Conservation (phyloP, 1,140 invertebrate species). For the Drosophila ercepeae region DNA sequence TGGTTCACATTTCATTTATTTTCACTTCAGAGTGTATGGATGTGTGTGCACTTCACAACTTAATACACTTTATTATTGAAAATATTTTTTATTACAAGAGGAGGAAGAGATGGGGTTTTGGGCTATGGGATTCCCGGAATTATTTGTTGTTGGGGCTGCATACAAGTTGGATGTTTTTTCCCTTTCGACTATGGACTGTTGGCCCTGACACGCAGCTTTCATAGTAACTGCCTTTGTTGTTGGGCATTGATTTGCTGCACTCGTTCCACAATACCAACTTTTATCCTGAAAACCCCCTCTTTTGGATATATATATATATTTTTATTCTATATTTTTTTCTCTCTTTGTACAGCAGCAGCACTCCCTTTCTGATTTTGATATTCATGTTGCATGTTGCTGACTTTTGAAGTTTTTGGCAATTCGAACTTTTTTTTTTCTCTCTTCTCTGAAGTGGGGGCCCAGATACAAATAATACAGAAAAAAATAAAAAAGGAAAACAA, state of each 20-base stretch:
- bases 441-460: slow-evolving; percentile 2
- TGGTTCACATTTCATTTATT: slow-evolving; percentile 81
- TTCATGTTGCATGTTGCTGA: slow-evolving; percentile 81
- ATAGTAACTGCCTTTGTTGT: slow-evolving; percentile 45
- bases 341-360: background rate
- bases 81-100: slow-evolving; percentile 82
- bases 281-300: background rate
- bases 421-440: slow-evolving; percentile 53
- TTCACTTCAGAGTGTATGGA: slow-evolving; percentile 47
- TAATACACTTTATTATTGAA: slow-evolving; percentile 83
- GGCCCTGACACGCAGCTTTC: slow-evolving; percentile 70
- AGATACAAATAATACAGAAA: background rate
- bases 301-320: slow-evolving; percentile 21
- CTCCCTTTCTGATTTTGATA: slow-evolving; percentile 65
- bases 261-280: slow-evolving; percentile 37
- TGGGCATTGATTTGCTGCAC: slow-evolving; percentile 76
- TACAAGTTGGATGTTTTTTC: background rate
- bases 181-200: slow-evolving; percentile 27
- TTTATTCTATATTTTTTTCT: slow-evolving; percentile 17
- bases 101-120: slow-evolving; percentile 34
- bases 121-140: slow-evolving; percentile 38
- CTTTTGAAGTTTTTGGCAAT: slow-evolving; percentile 76
- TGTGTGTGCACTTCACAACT: slow-evolving; percentile 76
- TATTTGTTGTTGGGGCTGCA: slow-evolving; percentile 22
- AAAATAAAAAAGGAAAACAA: slow-evolving; percentile 39